Percentiles rank a stretch among this genome's conserved stretches.
Conservation (phyloP, 2,113 vertebrate genomes). For the Lasiurus cinereus region DNA sequence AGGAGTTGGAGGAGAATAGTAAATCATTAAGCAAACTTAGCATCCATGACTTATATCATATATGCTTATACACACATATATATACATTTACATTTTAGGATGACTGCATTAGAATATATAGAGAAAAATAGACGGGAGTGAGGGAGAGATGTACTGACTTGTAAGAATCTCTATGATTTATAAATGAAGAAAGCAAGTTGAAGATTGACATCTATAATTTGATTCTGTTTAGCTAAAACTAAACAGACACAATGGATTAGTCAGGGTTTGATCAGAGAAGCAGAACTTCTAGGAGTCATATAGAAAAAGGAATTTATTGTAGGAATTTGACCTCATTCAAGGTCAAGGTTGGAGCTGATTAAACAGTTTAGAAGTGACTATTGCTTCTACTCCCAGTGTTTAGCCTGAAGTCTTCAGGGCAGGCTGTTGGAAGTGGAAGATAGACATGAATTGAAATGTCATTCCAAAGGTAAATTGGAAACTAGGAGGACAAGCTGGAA, state of each 20-base stretch:
- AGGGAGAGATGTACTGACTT: not conserved
- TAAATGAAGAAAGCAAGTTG: conserved; percentile 52
- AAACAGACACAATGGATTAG: not conserved
- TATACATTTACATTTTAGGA: not conserved
- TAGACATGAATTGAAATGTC: not conserved
- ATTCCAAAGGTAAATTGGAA: conserved; percentile 1
- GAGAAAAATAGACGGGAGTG: not conserved
- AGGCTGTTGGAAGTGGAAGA: conserved; percentile 31
- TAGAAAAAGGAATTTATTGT: conserved; percentile 3
- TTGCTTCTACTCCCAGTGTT: not conserved
- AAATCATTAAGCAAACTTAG: conserved; percentile 8
- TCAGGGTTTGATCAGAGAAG: conserved; percentile 32
- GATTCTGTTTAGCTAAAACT: conserved; percentile 36
- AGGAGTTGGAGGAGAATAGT: not conserved
- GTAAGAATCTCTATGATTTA: not conserved
- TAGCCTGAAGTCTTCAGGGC: not conserved
- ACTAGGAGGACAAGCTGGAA: not conserved
- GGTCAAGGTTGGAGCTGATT: not conserved
- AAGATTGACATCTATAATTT: conserved; percentile 17
- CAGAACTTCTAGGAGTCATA: not conserved
- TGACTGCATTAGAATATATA: not conserved
- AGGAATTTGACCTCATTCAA: not conserved
- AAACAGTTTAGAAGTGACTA: not conserved
- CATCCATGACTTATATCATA: not conserved
- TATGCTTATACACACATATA: too few species aligned